phyloP scores from a whole-genome alignment of 2,797 vertebrate genomes.

The Sparus aurata region DNA sequence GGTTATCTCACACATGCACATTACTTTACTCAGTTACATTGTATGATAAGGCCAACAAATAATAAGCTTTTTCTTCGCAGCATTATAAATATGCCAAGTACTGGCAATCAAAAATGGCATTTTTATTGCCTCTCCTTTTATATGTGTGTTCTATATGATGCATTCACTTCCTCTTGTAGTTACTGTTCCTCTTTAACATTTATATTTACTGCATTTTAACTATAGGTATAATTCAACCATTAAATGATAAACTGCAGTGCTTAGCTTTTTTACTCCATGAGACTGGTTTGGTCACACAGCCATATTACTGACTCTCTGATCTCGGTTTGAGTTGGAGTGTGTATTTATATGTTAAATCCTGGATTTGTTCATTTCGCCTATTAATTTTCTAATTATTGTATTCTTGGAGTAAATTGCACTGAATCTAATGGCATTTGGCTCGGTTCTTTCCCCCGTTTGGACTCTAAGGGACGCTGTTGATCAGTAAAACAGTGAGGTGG shows the following conservation, averaged over 20 bases:
- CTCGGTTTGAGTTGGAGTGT: background rate
- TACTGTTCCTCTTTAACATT: background rate
- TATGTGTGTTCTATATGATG: background rate
- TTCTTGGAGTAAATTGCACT: background rate
- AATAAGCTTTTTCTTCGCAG: background rate
- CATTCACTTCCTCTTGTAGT: fast-evolving
- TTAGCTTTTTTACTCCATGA: background rate
- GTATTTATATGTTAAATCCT: background rate
- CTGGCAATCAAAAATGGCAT: background rate
- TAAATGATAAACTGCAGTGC: too few relatives aligned
- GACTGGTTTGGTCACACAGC: background rate
- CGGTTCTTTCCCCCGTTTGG: conserved; percentile 9
- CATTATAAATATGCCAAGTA: background rate
- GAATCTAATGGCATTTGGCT: fast-evolving
- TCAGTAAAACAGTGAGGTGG: conserved; percentile 22
- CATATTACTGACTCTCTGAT: background rate
- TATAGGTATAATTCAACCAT: background rate
- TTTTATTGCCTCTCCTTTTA: too few relatives aligned
- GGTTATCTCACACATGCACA: background rate
- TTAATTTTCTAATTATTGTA: background rate
- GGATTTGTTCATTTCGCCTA: background rate
- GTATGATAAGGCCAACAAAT: background rate
- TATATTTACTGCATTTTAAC: too few relatives aligned
- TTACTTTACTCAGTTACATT: too few relatives aligned
- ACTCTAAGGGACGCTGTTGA: conserved; percentile 73